These are phyloP conservation scores for Bovichtus variegatus DNA, from an alignment of 2,797 vertebrate genomes.

Conservation along the genomic window DNA sequence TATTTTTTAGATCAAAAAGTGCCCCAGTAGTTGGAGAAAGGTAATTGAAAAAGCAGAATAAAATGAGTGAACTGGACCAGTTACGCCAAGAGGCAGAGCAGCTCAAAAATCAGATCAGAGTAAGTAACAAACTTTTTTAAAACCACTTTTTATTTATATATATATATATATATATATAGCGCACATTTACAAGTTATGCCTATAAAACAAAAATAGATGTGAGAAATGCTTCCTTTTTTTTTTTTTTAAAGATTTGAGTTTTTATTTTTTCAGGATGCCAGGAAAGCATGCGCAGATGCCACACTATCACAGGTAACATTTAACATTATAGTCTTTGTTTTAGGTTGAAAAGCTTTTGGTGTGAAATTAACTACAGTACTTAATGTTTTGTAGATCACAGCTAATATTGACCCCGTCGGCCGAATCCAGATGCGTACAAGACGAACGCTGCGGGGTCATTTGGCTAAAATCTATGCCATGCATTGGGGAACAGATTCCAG, in stretches of 20 bases:
- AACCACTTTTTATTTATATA: not conserved
- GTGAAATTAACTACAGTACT: slow-evolving; percentile 20
- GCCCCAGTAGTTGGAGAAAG: slow-evolving; percentile 89
- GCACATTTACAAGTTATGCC: no score
- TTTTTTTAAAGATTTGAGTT: slow-evolving; percentile 9
- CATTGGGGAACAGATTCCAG: slow-evolving; percentile 99
- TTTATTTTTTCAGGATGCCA: slow-evolving; percentile 91
- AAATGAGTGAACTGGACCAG: slow-evolving; percentile 99
- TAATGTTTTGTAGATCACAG: slow-evolving; percentile 90
- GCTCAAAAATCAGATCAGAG: slow-evolving; percentile 97
- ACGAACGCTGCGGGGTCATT: slow-evolving; percentile 96
- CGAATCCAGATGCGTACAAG: slow-evolving; percentile 99
- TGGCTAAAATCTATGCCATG: slow-evolving; percentile 99
- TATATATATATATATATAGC: no score
- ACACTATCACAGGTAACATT: slow-evolving; percentile 95
- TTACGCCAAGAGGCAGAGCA: slow-evolving; percentile 98
- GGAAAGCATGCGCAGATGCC: slow-evolving; percentile 99
- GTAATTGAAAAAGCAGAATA: slow-evolving; percentile 89
- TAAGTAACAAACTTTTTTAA: slow-evolving; percentile 67
- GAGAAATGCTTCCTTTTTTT: not conserved
- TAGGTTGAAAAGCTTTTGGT: not conserved
- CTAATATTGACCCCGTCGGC: slow-evolving; percentile 97
- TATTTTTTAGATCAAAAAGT: slow-evolving; percentile 88
- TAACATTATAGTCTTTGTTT: not conserved
- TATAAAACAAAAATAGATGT: not conserved